phyloP scores from a whole-genome alignment of 2,888 invertebrate species.

The Dioctria linearis region DNA sequence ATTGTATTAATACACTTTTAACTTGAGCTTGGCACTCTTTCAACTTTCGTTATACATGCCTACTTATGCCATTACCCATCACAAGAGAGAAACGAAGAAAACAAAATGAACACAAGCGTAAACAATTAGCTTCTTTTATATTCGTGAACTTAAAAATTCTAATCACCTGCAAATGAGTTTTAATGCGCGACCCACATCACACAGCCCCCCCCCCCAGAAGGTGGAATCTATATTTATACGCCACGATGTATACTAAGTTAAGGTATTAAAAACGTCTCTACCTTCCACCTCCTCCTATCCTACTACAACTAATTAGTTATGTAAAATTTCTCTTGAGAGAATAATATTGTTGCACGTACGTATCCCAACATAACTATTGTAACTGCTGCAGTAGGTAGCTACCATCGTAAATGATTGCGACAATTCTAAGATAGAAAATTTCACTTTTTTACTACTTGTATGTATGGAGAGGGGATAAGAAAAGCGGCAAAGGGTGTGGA shows the following conservation, averaged over 20 bases:
- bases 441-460: background rate
- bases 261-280: too few relatives aligned
- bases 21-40: too few relatives aligned
- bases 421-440: constrained; percentile 16
- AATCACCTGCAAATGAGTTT: constrained; percentile 35
- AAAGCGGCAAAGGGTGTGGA: background rate
- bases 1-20: too few relatives aligned
- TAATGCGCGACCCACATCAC: constrained; percentile 4
- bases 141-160: constrained; percentile 42
- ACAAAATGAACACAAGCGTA: too few relatives aligned
- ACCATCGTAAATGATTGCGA: constrained; percentile 8
- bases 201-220: constrained; percentile 26
- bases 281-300: background rate
- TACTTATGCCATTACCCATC: too few relatives aligned
- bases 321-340: constrained; percentile 16
- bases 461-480: background rate
- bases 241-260: too few relatives aligned
- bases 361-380: constrained; percentile 6
- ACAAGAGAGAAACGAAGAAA: too few relatives aligned
- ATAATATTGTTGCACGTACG: constrained; percentile 4
- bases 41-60: too few relatives aligned
- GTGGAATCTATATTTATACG: background rate
- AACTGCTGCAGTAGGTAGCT: background rate
- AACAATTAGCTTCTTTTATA: background rate
- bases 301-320: constrained; percentile 24